These are phyloP conservation scores for Anas flavirostris DNA, from an alignment of 2,797 vertebrate species.

Conservation along the genomic window DNA sequence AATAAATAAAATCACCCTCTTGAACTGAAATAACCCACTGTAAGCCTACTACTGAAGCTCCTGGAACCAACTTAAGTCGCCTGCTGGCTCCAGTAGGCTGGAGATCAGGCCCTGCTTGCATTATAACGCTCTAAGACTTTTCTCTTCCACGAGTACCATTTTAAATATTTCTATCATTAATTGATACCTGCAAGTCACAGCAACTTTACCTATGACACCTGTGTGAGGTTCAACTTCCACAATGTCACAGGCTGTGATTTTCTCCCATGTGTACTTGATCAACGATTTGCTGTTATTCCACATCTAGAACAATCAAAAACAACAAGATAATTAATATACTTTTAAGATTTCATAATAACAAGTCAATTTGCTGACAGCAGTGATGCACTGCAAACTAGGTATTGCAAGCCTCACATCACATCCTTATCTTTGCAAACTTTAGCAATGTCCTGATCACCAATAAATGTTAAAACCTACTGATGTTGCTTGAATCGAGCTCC, in stretches of 20 bases:
- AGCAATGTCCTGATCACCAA: not conserved
- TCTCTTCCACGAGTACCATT: not conserved
- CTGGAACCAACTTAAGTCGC: not conserved
- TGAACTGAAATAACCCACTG: not conserved
- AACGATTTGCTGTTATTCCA: conserved; percentile 92
- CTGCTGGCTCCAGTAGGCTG: not conserved
- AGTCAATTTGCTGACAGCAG: not conserved
- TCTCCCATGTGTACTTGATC: conserved; percentile 89
- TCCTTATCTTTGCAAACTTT: not conserved
- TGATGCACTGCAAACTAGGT: not conserved
- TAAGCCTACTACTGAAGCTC: not conserved
- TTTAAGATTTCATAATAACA: not conserved
- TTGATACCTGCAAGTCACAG: not conserved
- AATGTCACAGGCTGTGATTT: conserved; percentile 74
- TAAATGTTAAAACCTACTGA: not conserved
- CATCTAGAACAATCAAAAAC: conserved; percentile 82
- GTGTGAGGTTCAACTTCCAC: conserved; percentile 87
- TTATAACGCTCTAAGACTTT: not conserved
- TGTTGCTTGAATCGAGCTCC: not conserved
- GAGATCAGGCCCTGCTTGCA: not conserved
- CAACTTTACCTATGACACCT: conserved; percentile 86
- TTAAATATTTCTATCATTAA: not conserved
- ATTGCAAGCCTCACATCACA: not conserved
- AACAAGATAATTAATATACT: not conserved
- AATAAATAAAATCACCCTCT: not conserved